Evolutionary conservation across 2,113 vertebrate species (phyloP).

Genomic region (Xiphias gladius): DNA sequence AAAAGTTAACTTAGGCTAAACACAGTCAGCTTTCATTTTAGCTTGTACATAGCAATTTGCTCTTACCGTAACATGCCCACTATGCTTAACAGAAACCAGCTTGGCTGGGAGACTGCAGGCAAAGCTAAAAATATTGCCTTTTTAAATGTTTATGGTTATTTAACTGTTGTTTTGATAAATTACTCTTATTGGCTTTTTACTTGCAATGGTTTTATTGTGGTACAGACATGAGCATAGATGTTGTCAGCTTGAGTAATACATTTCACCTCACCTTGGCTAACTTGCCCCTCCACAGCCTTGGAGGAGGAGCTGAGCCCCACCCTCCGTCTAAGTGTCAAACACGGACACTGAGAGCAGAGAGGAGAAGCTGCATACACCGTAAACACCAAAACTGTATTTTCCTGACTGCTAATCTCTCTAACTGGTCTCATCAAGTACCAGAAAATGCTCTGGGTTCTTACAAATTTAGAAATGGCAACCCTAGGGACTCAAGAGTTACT

Average conservation of each 20-base stretch:
- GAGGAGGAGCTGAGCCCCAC: not conserved
- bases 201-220: not conserved
- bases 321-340: not conserved
- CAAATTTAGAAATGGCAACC: not conserved
- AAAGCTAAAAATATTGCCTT: not conserved
- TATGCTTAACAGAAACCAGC: not conserved
- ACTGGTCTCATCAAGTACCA: not conserved
- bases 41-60: too few relatives aligned
- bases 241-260: not conserved
- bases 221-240: not conserved
- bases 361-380: not conserved
- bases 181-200: not conserved
- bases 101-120: not conserved
- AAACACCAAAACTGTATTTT: not conserved
- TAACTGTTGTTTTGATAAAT: not conserved
- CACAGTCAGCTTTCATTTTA: too few relatives aligned
- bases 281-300: too few relatives aligned
- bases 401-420: not conserved
- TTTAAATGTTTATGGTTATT: not conserved
- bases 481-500: not conserved
- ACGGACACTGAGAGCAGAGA: not conserved
- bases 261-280: not conserved
- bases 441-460: not conserved
- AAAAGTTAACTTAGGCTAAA: too few relatives aligned
- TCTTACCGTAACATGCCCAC: too few relatives aligned